Percentiles rank a stretch among this genome's conserved stretches.
Evolutionary conservation across 1,140 invertebrate species (phyloP).

Genomic region (Tachypleus tridentatus): DNA sequence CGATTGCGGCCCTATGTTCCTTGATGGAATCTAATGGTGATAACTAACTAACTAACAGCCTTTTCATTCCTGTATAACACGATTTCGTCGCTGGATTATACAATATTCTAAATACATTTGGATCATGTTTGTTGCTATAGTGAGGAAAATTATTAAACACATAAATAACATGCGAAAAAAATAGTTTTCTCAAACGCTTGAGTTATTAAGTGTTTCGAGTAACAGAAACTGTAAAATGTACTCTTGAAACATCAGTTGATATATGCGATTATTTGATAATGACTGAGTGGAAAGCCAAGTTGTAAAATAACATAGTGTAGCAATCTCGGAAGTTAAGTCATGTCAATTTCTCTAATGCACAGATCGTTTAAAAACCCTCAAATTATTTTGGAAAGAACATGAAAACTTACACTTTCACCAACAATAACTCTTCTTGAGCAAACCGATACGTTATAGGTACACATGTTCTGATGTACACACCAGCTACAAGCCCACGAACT

Average conservation of each 20-base stretch:
- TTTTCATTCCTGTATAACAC: too few relatives aligned
- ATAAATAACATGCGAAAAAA: conserved; percentile 5
- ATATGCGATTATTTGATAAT: neutral
- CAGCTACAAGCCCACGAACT: conserved; percentile 87
- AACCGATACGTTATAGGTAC: conserved; percentile 68
- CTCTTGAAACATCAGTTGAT: neutral
- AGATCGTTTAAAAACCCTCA: neutral
- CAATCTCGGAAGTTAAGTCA: neutral
- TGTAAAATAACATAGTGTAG: neutral
- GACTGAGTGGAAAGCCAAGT: neutral
- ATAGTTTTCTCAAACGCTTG: too few relatives aligned
- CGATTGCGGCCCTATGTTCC: too few relatives aligned
- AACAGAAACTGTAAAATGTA: neutral
- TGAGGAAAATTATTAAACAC: conserved; percentile 4
- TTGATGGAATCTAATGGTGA: too few relatives aligned
- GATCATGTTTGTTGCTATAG: neutral
- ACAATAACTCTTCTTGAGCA: conserved; percentile 72
- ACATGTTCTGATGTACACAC: conserved; percentile 92
- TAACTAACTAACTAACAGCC: too few relatives aligned
- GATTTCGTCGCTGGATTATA: too few relatives aligned
- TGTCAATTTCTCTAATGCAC: neutral
- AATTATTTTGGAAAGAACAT: neutral
- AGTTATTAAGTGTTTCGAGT: too few relatives aligned
- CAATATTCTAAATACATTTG: too few relatives aligned
- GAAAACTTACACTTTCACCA: conserved; percentile 43